phyloP scores from a whole-genome alignment of 2,113 vertebrate species.

The Carassius carassius region DNA sequence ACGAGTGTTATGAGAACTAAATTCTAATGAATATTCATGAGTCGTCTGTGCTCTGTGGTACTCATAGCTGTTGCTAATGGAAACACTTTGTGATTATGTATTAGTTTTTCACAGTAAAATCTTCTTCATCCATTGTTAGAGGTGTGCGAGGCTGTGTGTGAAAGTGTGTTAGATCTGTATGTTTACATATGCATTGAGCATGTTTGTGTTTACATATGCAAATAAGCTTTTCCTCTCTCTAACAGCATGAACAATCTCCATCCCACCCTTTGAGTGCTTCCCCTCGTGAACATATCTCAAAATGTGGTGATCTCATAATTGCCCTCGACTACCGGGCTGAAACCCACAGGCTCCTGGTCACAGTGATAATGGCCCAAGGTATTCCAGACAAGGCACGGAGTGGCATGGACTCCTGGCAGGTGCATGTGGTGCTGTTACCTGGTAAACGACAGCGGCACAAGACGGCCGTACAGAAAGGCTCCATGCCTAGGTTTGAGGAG shows the following conservation, averaged over 20 bases:
- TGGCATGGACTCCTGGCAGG: constrained; percentile 88
- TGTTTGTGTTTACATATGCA: not conserved
- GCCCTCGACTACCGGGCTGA: constrained; percentile 79
- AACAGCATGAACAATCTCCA: constrained; percentile 69
- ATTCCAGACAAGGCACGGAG: constrained; percentile 91
- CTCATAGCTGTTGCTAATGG: constrained; percentile 5
- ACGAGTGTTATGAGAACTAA: not conserved
- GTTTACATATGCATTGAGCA: not conserved
- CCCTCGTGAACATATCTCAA: constrained; percentile 79
- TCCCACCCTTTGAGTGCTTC: constrained; percentile 53
- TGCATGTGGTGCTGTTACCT: constrained; percentile 88
- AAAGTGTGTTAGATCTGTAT: not conserved
- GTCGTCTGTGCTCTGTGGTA: not conserved
- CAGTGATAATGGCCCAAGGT: constrained; percentile 79
- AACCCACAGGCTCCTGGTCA: constrained; percentile 83
- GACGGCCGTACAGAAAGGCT: constrained; percentile 83
- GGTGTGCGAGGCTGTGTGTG: constrained; percentile 43
- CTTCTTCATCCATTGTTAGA: not conserved
- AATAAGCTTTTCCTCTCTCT: not conserved
- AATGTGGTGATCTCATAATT: constrained; percentile 87
- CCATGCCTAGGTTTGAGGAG: constrained; percentile 84
- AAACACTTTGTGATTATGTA: constrained; percentile 17
- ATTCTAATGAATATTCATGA: not conserved
- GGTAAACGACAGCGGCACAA: constrained; percentile 89
- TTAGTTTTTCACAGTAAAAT: constrained; percentile 1